Evolutionary conservation across 2,797 vertebrate species (phyloP), one percentile per base, ranked within the genome.

Genomic region (Remorina albescens): DNA sequence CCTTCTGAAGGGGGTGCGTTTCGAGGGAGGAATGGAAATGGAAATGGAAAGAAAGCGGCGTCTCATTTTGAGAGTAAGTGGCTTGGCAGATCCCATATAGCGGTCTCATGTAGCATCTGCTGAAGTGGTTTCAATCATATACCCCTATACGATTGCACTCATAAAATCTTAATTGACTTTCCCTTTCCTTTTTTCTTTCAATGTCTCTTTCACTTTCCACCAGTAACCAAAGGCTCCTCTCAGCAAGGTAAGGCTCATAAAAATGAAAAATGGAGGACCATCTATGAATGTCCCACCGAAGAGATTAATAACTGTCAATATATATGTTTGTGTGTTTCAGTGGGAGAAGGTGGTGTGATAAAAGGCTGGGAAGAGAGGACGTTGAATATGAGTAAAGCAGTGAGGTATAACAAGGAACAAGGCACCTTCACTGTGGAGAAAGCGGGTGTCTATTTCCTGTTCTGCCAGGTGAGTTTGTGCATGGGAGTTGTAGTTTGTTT

Each of bases 371-470:
- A 92, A 4, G 96, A 96, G 84, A 92, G 95, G 81, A 91, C 81
- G 5, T 74, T 97, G 88, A 96, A 97, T 85, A 95, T 96, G 88
- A 96, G 91, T 57, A 96, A 93, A 77, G 96, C 97, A 0, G 93
- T 97, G 81, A 93, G 87, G 53, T 98, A 97, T 73, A 93, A 96
- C 89, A 85, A 87, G 72, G 93, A 94, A 44, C 91, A 90, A 0
- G 96, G 96, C 61, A 95, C 93, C 66, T 98, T 98, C 81, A 94
- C 76, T 2, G 96, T 97, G 81, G 91, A 92, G 84, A 94, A 90
- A 59, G 86, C 91, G 0, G 97, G 96, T 0, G 94, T 98, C 70
- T 98, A 97, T 92, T 98, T 96, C 90, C 92, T 98, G 66, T 98
- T 96, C 83, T 97, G 96, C 83, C 96, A 97, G 95, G 97, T 97